phyloP scores from a whole-genome alignment of 1,140 invertebrate species.

The Schlechtendalia chinensis region DNA sequence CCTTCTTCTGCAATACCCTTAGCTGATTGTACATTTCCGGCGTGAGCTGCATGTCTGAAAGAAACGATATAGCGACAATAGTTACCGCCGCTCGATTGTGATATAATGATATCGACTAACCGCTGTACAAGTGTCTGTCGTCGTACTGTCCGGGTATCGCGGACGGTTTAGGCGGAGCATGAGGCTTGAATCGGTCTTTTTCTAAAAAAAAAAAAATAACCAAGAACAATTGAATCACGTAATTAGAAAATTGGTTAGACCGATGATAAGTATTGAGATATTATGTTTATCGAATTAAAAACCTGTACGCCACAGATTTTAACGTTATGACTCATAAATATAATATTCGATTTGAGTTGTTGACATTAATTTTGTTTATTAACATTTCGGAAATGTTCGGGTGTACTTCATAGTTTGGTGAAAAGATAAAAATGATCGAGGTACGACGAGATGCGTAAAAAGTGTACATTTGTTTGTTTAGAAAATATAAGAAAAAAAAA shows the following conservation, averaged over 20 bases:
- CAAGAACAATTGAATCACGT: no score
- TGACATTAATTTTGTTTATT: no score
- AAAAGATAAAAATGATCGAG: no score
- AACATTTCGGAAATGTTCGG: no score
- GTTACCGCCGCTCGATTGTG: background rate
- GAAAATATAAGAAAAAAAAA: background rate
- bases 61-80: background rate
- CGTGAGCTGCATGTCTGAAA: conserved; percentile 66
- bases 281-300: background rate
- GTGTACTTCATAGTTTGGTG: no score
- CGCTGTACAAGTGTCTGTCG: conserved; percentile 59
- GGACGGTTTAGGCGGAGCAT: conserved; percentile 78
- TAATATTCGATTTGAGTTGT: no score
- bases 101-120: conserved; percentile 51
- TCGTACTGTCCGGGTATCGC: conserved; percentile 68
- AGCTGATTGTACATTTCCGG: conserved; percentile 86
- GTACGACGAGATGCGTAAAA: background rate
- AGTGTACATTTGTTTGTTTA: background rate
- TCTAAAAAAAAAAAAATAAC: conserved; percentile 60
- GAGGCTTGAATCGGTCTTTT: conserved; percentile 77
- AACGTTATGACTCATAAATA: no score
- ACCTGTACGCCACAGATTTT: no score
- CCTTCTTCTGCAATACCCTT: conserved; percentile 80
- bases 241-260: background rate
- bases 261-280: background rate